Base-by-base conservation (phyloP, 2,113 vertebrate species). In the Lutjanus erythropterus region DNA sequence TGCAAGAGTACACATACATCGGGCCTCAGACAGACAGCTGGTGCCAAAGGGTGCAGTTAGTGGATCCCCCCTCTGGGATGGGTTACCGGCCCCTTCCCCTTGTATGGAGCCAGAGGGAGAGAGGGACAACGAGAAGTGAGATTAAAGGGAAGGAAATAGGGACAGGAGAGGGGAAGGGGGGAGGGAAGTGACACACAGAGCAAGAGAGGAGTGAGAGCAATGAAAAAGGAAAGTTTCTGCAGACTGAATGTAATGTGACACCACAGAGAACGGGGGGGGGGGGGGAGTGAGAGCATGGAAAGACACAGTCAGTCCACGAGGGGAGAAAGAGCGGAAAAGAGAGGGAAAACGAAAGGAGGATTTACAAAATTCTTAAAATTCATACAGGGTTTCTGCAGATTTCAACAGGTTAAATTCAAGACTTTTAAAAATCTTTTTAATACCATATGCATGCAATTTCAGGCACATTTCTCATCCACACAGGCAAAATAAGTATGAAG, bases 11-110 rank as follows among this genome's bases (percentile, higher is more conserved):
- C 81, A 56, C 85, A 88, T 52, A 66, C 71, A 87, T 60, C 19
- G 50, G 71, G 76, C 58, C 80, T 80, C 72, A 88, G 79, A 85
- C 55, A 72, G 87, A 91, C 88, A 92, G 91, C 91, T 91, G 81
- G 89, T 91, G 89, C 90, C 91, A 90, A 84, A 84, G 90, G 86
- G 75, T 77, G 80, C 72, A 83, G 87, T 91, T 89, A 90, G 86
- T 67, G 72, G 78, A 86, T 88, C 75, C 73, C 83, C 77, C 81
- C 84, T 85, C 59, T 78, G 87, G 86, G 77, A 89, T 42, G 68
- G 71, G 81, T 83, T 76, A 69, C 69, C 78, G 62, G 67, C 83
- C 77, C 62, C 77, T 86, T 79, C 80, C 35, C 74, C 80, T 76
- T 83, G 52, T 83, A 85, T 55, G 79, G 78, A 87, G 78, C 78